Conservation (phyloP, 2,888 invertebrate genomes). For the Mesodorylaimus sp. region DNA sequence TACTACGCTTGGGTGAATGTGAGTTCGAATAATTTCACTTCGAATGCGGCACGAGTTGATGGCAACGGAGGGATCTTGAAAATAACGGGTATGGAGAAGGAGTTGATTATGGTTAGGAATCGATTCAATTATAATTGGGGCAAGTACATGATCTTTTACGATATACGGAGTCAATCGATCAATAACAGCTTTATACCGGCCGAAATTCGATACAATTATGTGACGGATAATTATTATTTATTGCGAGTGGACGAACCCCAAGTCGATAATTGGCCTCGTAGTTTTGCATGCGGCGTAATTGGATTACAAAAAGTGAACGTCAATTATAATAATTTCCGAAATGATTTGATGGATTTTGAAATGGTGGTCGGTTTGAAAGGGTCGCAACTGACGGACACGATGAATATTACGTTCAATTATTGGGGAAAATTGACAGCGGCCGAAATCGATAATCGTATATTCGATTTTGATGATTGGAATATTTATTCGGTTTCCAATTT, state of each 20-base stretch:
- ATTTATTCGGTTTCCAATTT: slow-evolving; percentile 81
- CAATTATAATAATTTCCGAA: slow-evolving; percentile 69
- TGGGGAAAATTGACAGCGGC: slow-evolving; percentile 56
- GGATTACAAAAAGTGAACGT: slow-evolving; percentile 84
- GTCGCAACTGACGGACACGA: slow-evolving; percentile 52
- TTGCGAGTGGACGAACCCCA: slow-evolving; percentile 13
- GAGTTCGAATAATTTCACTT: slow-evolving; percentile 59
- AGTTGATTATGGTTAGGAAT: slow-evolving; percentile 50
- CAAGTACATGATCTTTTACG: slow-evolving; percentile 23
- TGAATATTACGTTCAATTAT: slow-evolving; percentile 83
- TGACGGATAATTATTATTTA: slow-evolving; percentile 20
- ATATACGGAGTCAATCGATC: slow-evolving; percentile 17
- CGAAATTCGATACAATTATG: slow-evolving; percentile 25
- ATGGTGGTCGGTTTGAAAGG: slow-evolving; percentile 54
- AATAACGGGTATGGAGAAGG: slow-evolving; percentile 78
- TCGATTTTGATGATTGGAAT: slow-evolving; percentile 99
- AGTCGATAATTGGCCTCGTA: slow-evolving; percentile 40
- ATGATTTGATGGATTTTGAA: slow-evolving; percentile 55
- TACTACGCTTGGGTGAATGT: slow-evolving; percentile 79
- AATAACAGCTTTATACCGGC: slow-evolving; percentile 15
- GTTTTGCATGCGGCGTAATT: slow-evolving; percentile 69
- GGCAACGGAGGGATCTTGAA: slow-evolving; percentile 57
- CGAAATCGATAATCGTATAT: slow-evolving; percentile 61
- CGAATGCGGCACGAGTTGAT: slow-evolving; percentile 53
- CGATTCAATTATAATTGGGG: slow-evolving; percentile 25